These are phyloP conservation scores for Coleophora deauratella DNA, from an alignment of 2,888 invertebrate genomes.

Conservation along the genomic window DNA sequence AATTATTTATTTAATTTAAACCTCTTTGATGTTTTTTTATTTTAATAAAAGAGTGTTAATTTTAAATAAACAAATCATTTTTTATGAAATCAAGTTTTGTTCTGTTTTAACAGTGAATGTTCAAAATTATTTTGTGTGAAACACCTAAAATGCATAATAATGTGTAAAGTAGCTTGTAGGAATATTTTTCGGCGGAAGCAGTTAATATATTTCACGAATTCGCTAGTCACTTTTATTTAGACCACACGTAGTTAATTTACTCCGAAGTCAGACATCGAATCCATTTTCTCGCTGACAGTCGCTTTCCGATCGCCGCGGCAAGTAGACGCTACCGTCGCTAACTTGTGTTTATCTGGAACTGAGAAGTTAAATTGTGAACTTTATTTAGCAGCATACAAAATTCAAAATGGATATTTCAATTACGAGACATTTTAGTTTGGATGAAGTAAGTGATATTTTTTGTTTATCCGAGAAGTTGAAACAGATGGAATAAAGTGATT, in stretches of 20 bases:
- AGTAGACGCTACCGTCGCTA: constrained; percentile 19
- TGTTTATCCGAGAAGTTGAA: neutral
- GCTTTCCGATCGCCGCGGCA: constrained; percentile 22
- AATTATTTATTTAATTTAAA: too few species aligned
- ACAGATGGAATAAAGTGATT: too few species aligned
- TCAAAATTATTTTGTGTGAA: too few species aligned
- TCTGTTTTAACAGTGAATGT: too few species aligned
- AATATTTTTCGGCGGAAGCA: too few species aligned
- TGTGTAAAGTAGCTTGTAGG: too few species aligned
- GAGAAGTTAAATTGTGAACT: neutral
- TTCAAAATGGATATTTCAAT: constrained; percentile 60
- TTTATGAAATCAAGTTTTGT: too few species aligned
- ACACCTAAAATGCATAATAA: too few species aligned
- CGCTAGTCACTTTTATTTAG: neutral
- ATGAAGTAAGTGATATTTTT: constrained; percentile 51
- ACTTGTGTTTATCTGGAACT: neutral
- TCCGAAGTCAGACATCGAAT: constrained; percentile 19
- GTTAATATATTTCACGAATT: too few species aligned
- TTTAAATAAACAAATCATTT: too few species aligned
- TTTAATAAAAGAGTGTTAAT: too few species aligned
- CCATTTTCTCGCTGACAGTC: constrained; percentile 44
- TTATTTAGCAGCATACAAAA: neutral
- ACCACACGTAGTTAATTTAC: neutral
- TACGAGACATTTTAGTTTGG: constrained; percentile 66
- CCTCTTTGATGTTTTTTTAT: too few species aligned